phyloP scores from a whole-genome alignment of 2,113 vertebrate species.

The Tragelaphus scriptus region DNA sequence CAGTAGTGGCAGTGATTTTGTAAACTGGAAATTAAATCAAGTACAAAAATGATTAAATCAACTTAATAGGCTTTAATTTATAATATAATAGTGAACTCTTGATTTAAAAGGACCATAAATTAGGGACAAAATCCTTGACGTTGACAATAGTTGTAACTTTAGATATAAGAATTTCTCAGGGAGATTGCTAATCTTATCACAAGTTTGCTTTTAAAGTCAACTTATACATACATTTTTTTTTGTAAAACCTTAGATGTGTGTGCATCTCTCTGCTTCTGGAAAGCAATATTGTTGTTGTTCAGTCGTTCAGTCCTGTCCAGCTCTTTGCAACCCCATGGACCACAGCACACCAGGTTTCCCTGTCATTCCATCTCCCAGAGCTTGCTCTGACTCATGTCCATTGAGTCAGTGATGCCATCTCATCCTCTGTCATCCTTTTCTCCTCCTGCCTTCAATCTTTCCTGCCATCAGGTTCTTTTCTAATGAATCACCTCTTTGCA shows the following conservation, averaged over 20 bases:
- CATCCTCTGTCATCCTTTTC: neutral
- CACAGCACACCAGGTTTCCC: neutral
- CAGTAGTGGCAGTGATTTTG: neutral
- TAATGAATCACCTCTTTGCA: neutral
- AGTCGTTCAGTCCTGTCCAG: accelerated
- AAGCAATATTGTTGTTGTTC: neutral
- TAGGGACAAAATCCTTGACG: neutral
- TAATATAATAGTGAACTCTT: slow-evolving; percentile 11
- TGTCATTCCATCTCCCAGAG: neutral
- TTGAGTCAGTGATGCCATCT: neutral
- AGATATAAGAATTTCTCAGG: neutral
- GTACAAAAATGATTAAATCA: neutral
- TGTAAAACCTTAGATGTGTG: neutral
- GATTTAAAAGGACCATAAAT: neutral
- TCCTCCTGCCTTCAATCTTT: neutral
- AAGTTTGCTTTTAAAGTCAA: neutral
- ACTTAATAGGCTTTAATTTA: neutral
- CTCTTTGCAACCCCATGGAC: neutral
- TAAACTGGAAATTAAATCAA: neutral
- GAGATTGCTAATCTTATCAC: neutral
- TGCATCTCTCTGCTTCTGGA: neutral
- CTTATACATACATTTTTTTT: neutral
- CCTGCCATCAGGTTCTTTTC: neutral
- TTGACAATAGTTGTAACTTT: neutral
- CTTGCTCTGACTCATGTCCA: neutral